Conservation (phyloP, 2,888 invertebrate species). For the Rhagophthalmus giganteus region DNA sequence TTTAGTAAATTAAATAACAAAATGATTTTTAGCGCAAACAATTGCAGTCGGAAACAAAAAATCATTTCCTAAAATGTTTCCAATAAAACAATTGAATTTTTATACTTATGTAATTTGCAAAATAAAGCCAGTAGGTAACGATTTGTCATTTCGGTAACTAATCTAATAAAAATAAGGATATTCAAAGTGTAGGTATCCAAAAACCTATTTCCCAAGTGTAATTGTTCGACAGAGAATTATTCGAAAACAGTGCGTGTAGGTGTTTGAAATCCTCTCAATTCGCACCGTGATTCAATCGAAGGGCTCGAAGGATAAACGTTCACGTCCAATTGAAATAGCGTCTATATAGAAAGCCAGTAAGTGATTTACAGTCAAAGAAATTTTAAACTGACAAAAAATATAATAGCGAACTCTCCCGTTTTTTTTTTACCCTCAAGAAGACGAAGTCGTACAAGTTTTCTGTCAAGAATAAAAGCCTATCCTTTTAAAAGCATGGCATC, state of each 20-base stretch:
- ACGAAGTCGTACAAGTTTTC: conserved; percentile 14
- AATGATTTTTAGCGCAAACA: no score
- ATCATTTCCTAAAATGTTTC: neutral
- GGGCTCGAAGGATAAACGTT: conserved; percentile 14
- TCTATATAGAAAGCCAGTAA: conserved; percentile 13
- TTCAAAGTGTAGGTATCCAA: no score
- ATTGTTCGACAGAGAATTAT: neutral
- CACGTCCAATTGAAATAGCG: conserved; percentile 16
- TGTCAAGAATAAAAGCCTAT: conserved; percentile 32
- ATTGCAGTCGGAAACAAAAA: no score
- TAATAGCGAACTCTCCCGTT: conserved; percentile 8
- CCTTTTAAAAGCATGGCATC: conserved; percentile 50
- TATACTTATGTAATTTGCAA: no score
- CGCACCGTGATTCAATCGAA: conserved; percentile 11
- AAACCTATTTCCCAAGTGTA: no score
- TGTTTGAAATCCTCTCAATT: conserved; percentile 12
- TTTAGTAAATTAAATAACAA: neutral
- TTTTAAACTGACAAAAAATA: conserved; percentile 13
- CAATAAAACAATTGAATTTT: neutral
- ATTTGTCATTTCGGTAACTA: no score
- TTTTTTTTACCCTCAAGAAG: conserved; percentile 8
- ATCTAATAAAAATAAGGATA: no score
- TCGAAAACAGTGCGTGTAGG: neutral
- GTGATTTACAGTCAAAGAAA: conserved; percentile 13
- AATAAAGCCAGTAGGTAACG: no score